phyloP scores from a whole-genome alignment of 2,888 invertebrate genomes.

The Calameuta idolon region DNA sequence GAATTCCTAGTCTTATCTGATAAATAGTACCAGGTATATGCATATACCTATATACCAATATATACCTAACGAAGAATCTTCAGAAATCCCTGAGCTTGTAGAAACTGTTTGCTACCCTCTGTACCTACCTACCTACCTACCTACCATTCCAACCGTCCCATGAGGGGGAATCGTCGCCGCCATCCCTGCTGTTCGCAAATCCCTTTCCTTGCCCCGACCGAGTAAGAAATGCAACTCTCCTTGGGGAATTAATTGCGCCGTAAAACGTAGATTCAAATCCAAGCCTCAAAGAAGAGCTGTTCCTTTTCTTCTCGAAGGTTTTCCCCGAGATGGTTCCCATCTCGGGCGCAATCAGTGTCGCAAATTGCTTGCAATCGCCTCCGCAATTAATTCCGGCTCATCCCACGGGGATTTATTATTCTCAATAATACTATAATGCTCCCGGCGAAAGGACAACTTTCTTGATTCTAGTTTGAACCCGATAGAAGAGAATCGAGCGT shows the following conservation, averaged over 20 bases:
- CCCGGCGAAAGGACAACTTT: too few species aligned
- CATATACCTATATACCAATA: constrained; percentile 19
- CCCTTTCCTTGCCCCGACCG: constrained; percentile 49
- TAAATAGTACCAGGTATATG: not conserved
- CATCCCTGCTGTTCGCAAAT: constrained; percentile 44
- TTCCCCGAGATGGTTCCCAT: constrained; percentile 53
- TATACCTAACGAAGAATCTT: constrained; percentile 30
- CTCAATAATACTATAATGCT: constrained; percentile 21
- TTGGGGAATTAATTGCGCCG: constrained; percentile 62
- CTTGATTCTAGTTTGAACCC: too few species aligned
- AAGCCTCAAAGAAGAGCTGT: constrained; percentile 48
- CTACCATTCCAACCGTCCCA: constrained; percentile 8
- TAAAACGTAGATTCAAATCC: constrained; percentile 61
- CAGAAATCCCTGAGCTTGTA: constrained; percentile 32
- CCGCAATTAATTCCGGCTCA: constrained; percentile 60
- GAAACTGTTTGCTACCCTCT: constrained; percentile 36
- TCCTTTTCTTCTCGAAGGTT: constrained; percentile 50
- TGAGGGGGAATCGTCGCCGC: not conserved
- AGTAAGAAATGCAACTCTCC: constrained; percentile 51
- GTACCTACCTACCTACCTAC: constrained; percentile 8
- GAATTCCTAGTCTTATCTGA: too few species aligned
- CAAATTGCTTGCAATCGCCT: constrained; percentile 63
- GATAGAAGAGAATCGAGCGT: too few species aligned
- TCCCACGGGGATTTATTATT: constrained; percentile 44
- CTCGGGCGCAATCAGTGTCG: constrained; percentile 59